phyloP scores from a whole-genome alignment of 1,140 invertebrate genomes.

The Drosophila persimilis region DNA sequence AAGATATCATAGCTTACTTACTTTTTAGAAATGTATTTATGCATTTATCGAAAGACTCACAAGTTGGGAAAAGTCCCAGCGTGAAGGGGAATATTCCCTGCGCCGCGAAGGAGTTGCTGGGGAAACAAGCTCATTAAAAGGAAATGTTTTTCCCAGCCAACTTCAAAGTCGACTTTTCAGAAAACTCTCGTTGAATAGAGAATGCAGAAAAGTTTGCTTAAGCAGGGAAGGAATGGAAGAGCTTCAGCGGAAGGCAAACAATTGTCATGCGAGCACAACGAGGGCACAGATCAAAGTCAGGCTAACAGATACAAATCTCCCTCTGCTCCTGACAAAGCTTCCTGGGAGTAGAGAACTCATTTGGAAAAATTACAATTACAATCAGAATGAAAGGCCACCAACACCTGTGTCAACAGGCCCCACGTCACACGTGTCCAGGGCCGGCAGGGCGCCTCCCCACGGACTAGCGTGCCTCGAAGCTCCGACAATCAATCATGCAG shows the following conservation, averaged over 20 bases:
- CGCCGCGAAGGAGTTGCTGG: background rate
- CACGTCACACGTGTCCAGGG: conserved; percentile 2
- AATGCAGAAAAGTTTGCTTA: conserved; percentile 13
- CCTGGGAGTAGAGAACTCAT: conserved; percentile 47
- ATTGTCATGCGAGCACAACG: conserved; percentile 3
- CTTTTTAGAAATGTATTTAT: conserved; percentile 43
- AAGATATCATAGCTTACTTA: conserved; percentile 55
- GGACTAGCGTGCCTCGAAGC: conserved; percentile 19
- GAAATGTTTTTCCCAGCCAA: conserved; percentile 1
- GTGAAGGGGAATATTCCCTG: background rate
- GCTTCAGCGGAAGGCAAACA: conserved; percentile 4
- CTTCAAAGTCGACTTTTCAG: conserved; percentile 1
- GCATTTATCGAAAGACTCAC: conserved; percentile 42
- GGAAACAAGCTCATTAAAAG: conserved; percentile 35
- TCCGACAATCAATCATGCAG: conserved; percentile 62
- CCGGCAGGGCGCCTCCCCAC: background rate
- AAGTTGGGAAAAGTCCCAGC: conserved; percentile 21
- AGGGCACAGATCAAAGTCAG: conserved; percentile 14
- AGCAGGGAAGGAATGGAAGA: background rate
- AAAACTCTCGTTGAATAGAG: background rate
- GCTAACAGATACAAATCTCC: conserved; percentile 27
- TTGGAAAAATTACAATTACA: conserved; percentile 57
- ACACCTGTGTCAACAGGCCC: conserved; percentile 57
- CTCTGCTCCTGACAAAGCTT: conserved; percentile 20
- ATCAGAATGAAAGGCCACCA: conserved; percentile 56